Percentiles rank a stretch among this genome's conserved stretches.
Conservation (phyloP, 2,113 vertebrate species). For the Myrmecobius fasciatus region DNA sequence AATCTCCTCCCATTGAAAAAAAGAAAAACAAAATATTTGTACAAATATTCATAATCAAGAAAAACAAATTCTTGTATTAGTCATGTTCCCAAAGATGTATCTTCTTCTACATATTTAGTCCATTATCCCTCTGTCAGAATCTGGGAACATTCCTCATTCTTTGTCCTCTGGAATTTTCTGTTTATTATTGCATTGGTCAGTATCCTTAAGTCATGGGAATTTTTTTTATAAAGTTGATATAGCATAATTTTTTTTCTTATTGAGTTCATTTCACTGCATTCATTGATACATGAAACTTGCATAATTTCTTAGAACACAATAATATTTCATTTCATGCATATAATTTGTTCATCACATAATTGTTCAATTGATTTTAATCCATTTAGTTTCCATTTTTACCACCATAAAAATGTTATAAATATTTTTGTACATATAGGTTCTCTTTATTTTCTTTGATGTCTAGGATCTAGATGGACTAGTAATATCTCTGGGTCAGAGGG, state of each 20-base stretch:
- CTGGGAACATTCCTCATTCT: background rate
- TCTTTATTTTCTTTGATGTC: background rate
- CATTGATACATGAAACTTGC: background rate
- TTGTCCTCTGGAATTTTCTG: background rate
- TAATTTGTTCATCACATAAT: too few species aligned
- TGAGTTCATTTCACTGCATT: background rate
- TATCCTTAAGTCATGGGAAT: background rate
- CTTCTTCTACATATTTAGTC: background rate
- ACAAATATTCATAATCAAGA: background rate
- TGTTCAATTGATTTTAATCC: background rate
- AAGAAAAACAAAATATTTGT: background rate
- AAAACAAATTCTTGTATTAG: background rate
- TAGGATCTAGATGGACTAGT: background rate
- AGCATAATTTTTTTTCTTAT: background rate
- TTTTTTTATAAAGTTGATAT: background rate
- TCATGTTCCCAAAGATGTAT: background rate
- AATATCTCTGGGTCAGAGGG: background rate
- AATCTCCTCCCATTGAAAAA: background rate
- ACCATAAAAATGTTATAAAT: background rate
- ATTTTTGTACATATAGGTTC: background rate
- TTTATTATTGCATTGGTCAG: background rate
- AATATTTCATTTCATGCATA: too few species aligned
- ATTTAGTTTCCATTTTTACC: background rate
- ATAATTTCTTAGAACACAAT: background rate
- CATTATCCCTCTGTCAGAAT: background rate